These are phyloP conservation scores for Euwallacea similis DNA, from an alignment of 1,140 invertebrate genomes.

Conservation along the genomic window DNA sequence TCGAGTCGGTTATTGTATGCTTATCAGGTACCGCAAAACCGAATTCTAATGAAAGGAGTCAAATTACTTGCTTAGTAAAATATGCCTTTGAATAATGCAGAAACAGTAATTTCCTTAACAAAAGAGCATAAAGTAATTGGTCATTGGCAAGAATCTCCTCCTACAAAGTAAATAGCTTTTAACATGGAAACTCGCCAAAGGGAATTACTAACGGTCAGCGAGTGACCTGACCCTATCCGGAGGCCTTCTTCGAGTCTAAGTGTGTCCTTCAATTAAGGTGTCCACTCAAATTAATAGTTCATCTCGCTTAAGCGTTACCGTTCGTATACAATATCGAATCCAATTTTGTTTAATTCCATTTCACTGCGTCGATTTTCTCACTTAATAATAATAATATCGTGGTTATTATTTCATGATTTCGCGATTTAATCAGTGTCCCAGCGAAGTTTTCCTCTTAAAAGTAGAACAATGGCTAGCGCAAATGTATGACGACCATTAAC, in stretches of 20 bases:
- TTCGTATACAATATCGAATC: background rate
- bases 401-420: no score
- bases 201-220: constrained; percentile 4
- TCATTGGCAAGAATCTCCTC: no score
- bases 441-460: constrained; percentile 11
- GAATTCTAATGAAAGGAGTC: constrained; percentile 1
- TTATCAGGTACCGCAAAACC: background rate
- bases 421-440: background rate
- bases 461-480: constrained; percentile 2
- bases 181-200: constrained; percentile 9
- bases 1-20: background rate
- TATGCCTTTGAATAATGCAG: no score
- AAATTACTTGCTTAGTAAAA: no score
- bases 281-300: constrained; percentile 15
- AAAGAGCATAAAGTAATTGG: no score
- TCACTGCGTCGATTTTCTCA: no score
- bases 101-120: no score
- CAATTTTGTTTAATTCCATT: background rate
- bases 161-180: background rate
- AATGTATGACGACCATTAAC: constrained; percentile 16
- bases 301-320: background rate
- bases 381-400: no score
- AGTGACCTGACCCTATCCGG: constrained; percentile 8
- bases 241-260: constrained; percentile 4
- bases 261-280: constrained; percentile 24